These are phyloP conservation scores for Athetis lepigone DNA, from an alignment of 2,888 invertebrate genomes.

Conservation along the genomic window DNA sequence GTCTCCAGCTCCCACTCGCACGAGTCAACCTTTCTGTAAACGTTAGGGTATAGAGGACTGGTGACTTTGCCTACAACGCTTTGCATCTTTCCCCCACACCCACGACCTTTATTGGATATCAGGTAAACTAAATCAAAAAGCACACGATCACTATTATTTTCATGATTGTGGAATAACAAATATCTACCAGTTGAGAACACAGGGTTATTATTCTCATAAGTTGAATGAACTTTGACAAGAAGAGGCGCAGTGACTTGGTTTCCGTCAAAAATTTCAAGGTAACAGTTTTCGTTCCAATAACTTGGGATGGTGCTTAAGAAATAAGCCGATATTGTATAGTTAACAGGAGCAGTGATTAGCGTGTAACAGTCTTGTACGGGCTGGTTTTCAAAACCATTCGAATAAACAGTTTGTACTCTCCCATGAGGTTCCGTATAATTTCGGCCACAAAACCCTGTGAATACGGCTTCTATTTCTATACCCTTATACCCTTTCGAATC, in stretches of 20 bases:
- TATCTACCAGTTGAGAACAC: constrained; percentile 93
- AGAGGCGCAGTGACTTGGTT: constrained; percentile 68
- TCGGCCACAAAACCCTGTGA: constrained; percentile 87
- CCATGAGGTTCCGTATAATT: constrained; percentile 94
- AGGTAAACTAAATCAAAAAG: constrained; percentile 79
- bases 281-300: constrained; percentile 73
- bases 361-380: constrained; percentile 89
- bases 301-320: constrained; percentile 70
- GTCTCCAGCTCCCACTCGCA: constrained; percentile 86
- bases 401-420: constrained; percentile 87
- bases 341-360: constrained; percentile 92
- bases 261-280: constrained; percentile 84
- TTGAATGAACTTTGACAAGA: constrained; percentile 65
- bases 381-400: not conserved
- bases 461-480: constrained; percentile 92
- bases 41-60: constrained; percentile 83
- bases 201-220: constrained; percentile 66
- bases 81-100: constrained; percentile 82
- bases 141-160: constrained; percentile 66
- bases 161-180: constrained; percentile 89
- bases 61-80: constrained; percentile 78
- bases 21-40: constrained; percentile 73
- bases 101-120: constrained; percentile 80
- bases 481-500: constrained; percentile 85
- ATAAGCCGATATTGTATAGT: constrained; percentile 93